Evolutionary conservation across 1,140 invertebrate species (phyloP).

Genomic region (Drosophila repletoides): DNA sequence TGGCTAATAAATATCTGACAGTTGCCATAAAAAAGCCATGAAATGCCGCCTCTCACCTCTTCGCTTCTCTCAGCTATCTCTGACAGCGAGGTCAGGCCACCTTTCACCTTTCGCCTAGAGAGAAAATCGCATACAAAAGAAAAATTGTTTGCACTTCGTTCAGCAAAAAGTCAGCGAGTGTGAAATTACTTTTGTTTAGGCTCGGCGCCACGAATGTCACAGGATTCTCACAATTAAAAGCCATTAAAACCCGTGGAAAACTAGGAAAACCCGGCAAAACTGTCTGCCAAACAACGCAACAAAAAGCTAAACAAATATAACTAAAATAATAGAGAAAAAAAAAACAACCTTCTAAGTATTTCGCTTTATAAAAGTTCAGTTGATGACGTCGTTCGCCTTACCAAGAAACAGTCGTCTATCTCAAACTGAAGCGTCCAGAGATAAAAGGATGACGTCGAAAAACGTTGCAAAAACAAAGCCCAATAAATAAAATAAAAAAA

Average conservation of each 20-base stretch:
- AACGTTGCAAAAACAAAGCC: slow-evolving; percentile 13
- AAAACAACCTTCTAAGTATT: neutral
- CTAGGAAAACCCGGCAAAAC: too few relatives aligned
- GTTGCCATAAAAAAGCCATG: slow-evolving; percentile 5
- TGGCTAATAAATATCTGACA: slow-evolving; percentile 80
- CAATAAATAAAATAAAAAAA: slow-evolving; percentile 22
- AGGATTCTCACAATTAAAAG: slow-evolving; percentile 61
- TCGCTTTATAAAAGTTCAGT: neutral
- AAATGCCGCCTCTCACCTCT: too few relatives aligned
- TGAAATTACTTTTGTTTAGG: slow-evolving; percentile 81
- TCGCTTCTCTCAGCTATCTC: too few relatives aligned
- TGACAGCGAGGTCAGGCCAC: neutral
- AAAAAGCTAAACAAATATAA: too few relatives aligned
- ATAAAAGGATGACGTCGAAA: slow-evolving; percentile 13
- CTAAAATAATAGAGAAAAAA: too few relatives aligned
- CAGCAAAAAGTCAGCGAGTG: slow-evolving; percentile 69
- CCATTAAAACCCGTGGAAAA: slow-evolving; percentile 70
- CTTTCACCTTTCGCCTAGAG: too few relatives aligned
- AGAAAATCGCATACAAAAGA: slow-evolving; percentile 28
- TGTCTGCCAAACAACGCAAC: slow-evolving; percentile 20
- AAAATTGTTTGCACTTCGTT: slow-evolving; percentile 67
- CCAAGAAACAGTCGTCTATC: neutral
- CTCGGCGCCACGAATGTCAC: slow-evolving; percentile 35
- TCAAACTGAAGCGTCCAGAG: neutral
- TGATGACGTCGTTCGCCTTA: slow-evolving; percentile 20